Conservation (phyloP, 2,888 invertebrate genomes). For the Drosophila falleni region DNA sequence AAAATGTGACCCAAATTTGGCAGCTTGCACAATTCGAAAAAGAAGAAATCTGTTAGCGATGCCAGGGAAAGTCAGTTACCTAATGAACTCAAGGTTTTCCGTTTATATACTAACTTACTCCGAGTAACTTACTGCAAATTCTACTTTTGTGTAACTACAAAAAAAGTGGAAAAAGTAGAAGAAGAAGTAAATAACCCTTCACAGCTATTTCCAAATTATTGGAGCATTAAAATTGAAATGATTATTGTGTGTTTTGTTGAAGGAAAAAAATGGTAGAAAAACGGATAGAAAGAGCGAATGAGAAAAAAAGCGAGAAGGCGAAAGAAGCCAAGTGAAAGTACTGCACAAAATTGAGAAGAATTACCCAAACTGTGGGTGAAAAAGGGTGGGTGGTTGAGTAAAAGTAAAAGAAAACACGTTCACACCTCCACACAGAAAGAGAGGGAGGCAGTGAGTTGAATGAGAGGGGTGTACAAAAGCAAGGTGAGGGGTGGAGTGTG, state of each 20-base stretch:
- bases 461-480: slow-evolving; percentile 1
- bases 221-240: slow-evolving; percentile 81
- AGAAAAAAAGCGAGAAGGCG: slow-evolving; percentile 28
- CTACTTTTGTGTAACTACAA: not conserved
- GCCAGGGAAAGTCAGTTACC: slow-evolving; percentile 31
- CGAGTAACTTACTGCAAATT: slow-evolving; percentile 22
- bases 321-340: slow-evolving; percentile 71
- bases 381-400: slow-evolving; percentile 19
- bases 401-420: slow-evolving; percentile 70
- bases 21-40: slow-evolving; percentile 26
- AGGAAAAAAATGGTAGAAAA: slow-evolving; percentile 27
- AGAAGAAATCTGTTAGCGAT: slow-evolving; percentile 7
- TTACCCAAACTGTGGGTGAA: slow-evolving; percentile 53
- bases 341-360: slow-evolving; percentile 60
- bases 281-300: slow-evolving; percentile 12
- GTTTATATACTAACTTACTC: slow-evolving; percentile 12
- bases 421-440: slow-evolving; percentile 60
- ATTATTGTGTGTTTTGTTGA: slow-evolving; percentile 72
- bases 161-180: not conserved
- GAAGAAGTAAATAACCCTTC: slow-evolving; percentile 62
- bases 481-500: slow-evolving; percentile 3
- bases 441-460: not conserved
- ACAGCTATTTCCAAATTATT: slow-evolving; percentile 73
- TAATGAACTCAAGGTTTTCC: slow-evolving; percentile 58
- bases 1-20: slow-evolving; percentile 45